Evolutionary conservation across 2,113 vertebrate genomes (phyloP), one percentile per base, ranked within the genome.

Genomic region (Pachypanchax playfairii): DNA sequence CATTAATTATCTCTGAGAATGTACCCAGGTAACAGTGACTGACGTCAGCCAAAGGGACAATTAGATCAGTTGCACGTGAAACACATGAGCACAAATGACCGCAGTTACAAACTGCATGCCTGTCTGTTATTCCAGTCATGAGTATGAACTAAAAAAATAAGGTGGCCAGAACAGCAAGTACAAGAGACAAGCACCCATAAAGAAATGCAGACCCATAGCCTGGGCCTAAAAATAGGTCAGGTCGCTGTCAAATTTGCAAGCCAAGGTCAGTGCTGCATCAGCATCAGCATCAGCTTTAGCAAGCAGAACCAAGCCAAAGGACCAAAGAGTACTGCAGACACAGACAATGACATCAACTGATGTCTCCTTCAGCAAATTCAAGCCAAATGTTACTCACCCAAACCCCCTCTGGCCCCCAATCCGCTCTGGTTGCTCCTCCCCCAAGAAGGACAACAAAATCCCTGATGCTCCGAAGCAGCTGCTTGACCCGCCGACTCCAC

Each of bases 151-250:
- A 49, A 51, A n/a, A 46, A 69, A 33, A 47, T 63, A 13, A 28
- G 18, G 28, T 70, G 69, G 66, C 54, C 26, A 24, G 71, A 65
- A 62, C 61, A 10, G 47, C 1, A n/a, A 50, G 61, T 41, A 31
- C 53, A 12, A 49, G 49, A 55, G 41, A 18, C 41, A 15, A 6
- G 46, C 22, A 29, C 35, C 39, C 61, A 53, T 20, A 24, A 42
- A 51, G 64, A 66, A 51, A 53, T 0, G 46, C 26, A 44, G 70
- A 54, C 63, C 15, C 73, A 78, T 33, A 47, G 52, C 26, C 57
- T 0, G 0, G 54, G 56, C 13, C 75, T 81, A 71, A 70, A 86
- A 89, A 88, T 84, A 88, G 82, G 65, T n/a, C 43, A 11, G 79
- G 73, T 84, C 79, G 75, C 73, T 74, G 61, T 78, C 67, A 78